Evolutionary conservation across 2,797 vertebrate species (phyloP).

Genomic region (Smutsia gigantea): DNA sequence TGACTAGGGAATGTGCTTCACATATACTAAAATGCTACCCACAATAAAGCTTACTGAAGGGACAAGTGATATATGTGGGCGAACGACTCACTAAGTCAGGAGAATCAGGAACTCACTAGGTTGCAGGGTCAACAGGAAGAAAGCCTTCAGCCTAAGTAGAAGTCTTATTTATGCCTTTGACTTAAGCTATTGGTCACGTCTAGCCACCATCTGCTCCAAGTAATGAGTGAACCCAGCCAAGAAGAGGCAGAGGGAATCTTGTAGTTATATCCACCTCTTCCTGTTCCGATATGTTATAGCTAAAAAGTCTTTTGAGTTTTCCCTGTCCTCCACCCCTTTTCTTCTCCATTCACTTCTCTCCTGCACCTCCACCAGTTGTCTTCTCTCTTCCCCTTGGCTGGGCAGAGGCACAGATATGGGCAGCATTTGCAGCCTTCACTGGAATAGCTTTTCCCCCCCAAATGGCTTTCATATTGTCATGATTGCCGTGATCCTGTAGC

Average conservation of each 20-base stretch:
- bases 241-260: background rate
- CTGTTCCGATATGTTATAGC: background rate
- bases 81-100: background rate
- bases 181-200: background rate
- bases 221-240: background rate
- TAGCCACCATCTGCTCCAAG: background rate
- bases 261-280: background rate
- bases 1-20: background rate
- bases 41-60: background rate
- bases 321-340: background rate
- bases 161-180: background rate
- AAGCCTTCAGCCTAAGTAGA: background rate
- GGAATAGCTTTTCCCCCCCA: slow-evolving; percentile 75
- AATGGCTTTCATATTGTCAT: slow-evolving; percentile 74
- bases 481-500: slow-evolving; percentile 64
- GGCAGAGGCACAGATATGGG: slow-evolving; percentile 63
- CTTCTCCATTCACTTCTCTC: slow-evolving; percentile 9
- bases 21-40: background rate
- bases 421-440: slow-evolving; percentile 70
- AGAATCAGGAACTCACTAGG: background rate
- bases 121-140: background rate
- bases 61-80: background rate
- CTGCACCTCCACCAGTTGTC: slow-evolving; percentile 43
- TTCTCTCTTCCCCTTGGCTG: slow-evolving; percentile 43
- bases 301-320: background rate